Conservation (phyloP, 1,140 invertebrate genomes). For the Lasioglossum baleicum region DNA sequence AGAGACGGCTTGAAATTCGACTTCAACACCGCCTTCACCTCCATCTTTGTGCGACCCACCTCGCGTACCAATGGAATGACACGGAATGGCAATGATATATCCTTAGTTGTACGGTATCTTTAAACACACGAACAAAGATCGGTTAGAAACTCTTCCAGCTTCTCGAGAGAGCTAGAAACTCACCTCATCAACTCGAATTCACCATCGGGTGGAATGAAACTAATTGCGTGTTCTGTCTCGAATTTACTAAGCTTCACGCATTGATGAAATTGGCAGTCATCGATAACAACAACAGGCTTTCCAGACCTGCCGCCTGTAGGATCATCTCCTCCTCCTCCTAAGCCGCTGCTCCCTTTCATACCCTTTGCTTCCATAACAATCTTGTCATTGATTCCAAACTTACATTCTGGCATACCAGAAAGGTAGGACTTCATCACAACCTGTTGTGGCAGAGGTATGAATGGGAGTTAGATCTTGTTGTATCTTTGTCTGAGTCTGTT, state of each 20-base stretch:
- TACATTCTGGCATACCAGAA: slow-evolving; percentile 99
- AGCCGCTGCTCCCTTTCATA: slow-evolving; percentile 84
- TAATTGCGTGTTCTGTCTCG: slow-evolving; percentile 99
- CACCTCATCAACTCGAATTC: slow-evolving; percentile 99
- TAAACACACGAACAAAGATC: slow-evolving; percentile 4
- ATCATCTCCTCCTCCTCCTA: slow-evolving; percentile 86
- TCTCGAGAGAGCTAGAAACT: slow-evolving; percentile 29
- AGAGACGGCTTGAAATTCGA: slow-evolving; percentile 99
- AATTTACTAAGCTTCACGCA: slow-evolving; percentile 99
- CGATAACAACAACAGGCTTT: slow-evolving; percentile 98
- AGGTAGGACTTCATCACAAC: slow-evolving; percentile 99
- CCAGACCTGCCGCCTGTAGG: slow-evolving; percentile 92
- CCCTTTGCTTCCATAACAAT: slow-evolving; percentile 99
- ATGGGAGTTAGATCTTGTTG: not conserved
- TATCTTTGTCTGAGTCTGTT: not conserved
- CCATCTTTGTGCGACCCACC: slow-evolving; percentile 99
- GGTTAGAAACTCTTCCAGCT: not conserved
- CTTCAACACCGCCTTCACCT: slow-evolving; percentile 99
- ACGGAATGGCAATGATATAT: slow-evolving; percentile 99
- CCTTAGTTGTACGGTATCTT: slow-evolving; percentile 99
- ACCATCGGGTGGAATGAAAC: slow-evolving; percentile 99
- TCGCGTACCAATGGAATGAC: slow-evolving; percentile 99
- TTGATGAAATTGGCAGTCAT: slow-evolving; percentile 99
- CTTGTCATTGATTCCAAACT: slow-evolving; percentile 99
- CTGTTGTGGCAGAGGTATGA: slow-evolving; percentile 50